phyloP scores from a whole-genome alignment of 2,888 invertebrate species.

The Orchesellides sinensis region DNA sequence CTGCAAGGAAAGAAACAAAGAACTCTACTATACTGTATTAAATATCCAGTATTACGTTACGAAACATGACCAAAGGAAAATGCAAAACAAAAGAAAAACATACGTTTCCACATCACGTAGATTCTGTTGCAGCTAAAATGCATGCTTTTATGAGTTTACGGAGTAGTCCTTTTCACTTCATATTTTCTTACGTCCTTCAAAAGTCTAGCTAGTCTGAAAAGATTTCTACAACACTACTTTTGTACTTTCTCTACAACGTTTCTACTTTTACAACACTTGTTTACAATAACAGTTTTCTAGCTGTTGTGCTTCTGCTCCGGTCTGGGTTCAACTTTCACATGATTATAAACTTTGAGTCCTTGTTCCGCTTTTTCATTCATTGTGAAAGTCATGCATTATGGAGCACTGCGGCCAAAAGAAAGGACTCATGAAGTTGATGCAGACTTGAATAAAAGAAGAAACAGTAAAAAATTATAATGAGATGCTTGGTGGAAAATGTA shows the following conservation, averaged over 20 bases:
- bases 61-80: no score
- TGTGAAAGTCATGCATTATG: conserved; percentile 4
- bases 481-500: conserved; percentile 4
- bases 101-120: no score
- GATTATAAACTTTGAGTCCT: conserved; percentile 27
- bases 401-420: neutral
- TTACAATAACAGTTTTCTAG: conserved; percentile 22
- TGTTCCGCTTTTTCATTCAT: neutral
- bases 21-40: no score
- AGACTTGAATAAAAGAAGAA: conserved; percentile 22
- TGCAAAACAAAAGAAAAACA: no score
- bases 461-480: conserved; percentile 11
- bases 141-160: no score
- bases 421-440: neutral
- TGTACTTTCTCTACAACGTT: neutral
- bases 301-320: conserved; percentile 2
- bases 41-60: no score
- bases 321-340: conserved; percentile 24
- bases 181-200: neutral
- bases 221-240: conserved; percentile 21
- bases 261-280: neutral
- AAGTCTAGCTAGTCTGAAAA: conserved; percentile 8
- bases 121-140: no score
- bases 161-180: neutral
- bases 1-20: no score